These are phyloP conservation scores for Trachelus stipa DNA, from an alignment of 2,888 invertebrate genomes.

Conservation along the genomic window DNA sequence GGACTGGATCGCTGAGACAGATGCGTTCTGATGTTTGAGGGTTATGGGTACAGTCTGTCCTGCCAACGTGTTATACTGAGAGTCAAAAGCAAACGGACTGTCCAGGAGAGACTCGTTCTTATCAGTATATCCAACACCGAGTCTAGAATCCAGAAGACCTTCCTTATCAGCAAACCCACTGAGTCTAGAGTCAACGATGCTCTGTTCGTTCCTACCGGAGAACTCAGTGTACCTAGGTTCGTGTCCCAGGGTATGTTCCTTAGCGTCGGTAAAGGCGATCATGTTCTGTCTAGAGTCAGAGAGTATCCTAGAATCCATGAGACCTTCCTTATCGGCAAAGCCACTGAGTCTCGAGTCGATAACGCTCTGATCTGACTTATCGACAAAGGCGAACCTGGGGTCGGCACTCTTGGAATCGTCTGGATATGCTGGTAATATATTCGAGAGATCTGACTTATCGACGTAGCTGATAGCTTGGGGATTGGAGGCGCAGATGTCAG, in stretches of 20 bases:
- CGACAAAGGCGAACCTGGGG: slow-evolving; percentile 52
- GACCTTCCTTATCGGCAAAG: slow-evolving; percentile 61
- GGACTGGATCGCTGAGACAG: slow-evolving; percentile 61
- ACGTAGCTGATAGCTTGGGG: slow-evolving; percentile 65
- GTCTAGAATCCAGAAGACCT: slow-evolving; percentile 43
- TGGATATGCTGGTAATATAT: slow-evolving; percentile 61
- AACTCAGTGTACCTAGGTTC: slow-evolving; percentile 57
- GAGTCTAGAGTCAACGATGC: slow-evolving; percentile 41
- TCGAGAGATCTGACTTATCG: slow-evolving; percentile 61
- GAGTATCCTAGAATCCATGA: slow-evolving; percentile 61
- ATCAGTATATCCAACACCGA: slow-evolving; percentile 41
- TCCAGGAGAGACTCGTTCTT: slow-evolving; percentile 56
- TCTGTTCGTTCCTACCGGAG: slow-evolving; percentile 30
- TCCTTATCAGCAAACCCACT: slow-evolving; percentile 53
- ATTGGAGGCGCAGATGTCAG: slow-evolving; percentile 63
- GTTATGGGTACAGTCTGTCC: slow-evolving; percentile 65
- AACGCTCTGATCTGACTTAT: slow-evolving; percentile 56
- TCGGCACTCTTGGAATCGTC: slow-evolving; percentile 52
- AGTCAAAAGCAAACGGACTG: slow-evolving; percentile 55
- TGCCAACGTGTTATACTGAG: slow-evolving; percentile 57
- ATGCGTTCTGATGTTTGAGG: slow-evolving; percentile 57
- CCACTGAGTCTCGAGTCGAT: slow-evolving; percentile 62
- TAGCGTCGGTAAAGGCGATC: slow-evolving; percentile 60
- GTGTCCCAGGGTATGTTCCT: slow-evolving; percentile 52
- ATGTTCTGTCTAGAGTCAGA: slow-evolving; percentile 62